Conservation (phyloP, 2,797 vertebrate species). For the Pelodytes ibericus region DNA sequence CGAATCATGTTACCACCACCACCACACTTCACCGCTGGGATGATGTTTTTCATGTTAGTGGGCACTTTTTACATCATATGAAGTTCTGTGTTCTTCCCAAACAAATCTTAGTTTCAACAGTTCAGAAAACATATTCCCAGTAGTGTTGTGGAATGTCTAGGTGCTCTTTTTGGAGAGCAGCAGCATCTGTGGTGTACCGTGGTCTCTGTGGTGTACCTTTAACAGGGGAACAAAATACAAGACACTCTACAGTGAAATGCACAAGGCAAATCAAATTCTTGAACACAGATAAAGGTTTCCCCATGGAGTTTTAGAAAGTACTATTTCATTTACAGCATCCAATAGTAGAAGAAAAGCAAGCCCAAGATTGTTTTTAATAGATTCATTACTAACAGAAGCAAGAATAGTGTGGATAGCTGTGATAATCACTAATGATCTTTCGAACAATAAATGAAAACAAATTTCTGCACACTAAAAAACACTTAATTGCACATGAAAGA, state of each 20-base stretch:
- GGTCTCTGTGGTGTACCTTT: too few relatives aligned
- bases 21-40: too few relatives aligned
- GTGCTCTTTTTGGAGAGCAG: too few relatives aligned
- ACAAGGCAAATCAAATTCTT: constrained; percentile 29
- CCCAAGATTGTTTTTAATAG: constrained; percentile 21
- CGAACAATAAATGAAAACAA: constrained; percentile 26
- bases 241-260: constrained; percentile 7
- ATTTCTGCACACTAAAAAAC: background rate
- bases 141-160: too few relatives aligned
- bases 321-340: constrained; percentile 34
- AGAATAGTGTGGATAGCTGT: constrained; percentile 29
- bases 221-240: background rate
- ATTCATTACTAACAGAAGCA: constrained; percentile 37
- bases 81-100: too few relatives aligned
- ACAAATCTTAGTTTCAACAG: too few relatives aligned
- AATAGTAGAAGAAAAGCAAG: constrained; percentile 21
- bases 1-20: too few relatives aligned
- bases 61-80: too few relatives aligned
- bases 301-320: constrained; percentile 24
- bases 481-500: background rate
- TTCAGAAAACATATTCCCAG: too few relatives aligned
- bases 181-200: too few relatives aligned
- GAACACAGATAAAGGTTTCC: constrained; percentile 31
- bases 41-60: too few relatives aligned
- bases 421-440: constrained; percentile 45